Percentiles rank a stretch among this genome's conserved stretches.
These are phyloP conservation scores for Esox lucius DNA, from an alignment of 2,797 vertebrate species.

Conservation along the genomic window DNA sequence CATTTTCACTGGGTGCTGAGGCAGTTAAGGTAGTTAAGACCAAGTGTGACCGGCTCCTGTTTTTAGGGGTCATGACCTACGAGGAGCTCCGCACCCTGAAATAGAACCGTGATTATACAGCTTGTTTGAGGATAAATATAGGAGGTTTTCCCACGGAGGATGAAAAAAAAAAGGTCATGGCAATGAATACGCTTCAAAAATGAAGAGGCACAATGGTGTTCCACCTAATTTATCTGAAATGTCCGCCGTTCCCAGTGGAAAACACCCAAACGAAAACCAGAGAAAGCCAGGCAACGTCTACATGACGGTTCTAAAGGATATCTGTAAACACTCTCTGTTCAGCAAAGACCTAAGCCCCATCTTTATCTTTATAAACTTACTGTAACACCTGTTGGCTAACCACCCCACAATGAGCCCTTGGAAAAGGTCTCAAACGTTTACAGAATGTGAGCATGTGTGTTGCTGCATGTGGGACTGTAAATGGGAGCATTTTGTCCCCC, in stretches of 20 bases:
- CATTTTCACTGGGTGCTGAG: slow-evolving; percentile 67
- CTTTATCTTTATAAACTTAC: slow-evolving; percentile 9
- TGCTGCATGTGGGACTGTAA: neutral
- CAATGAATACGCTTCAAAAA: slow-evolving; percentile 9
- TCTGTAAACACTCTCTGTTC: slow-evolving; percentile 1
- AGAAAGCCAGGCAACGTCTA: neutral
- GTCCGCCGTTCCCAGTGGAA: neutral
- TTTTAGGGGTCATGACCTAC: slow-evolving; percentile 72
- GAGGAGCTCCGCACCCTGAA: slow-evolving; percentile 59
- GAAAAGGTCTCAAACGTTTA: neutral
- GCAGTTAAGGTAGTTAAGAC: slow-evolving; percentile 63
- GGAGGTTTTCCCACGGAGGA: slow-evolving; percentile 51
- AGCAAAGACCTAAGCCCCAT: slow-evolving; percentile 2
- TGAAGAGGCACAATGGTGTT: slow-evolving; percentile 9
- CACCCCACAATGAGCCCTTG: neutral
- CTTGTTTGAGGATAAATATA: slow-evolving; percentile 74
- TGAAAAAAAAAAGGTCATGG: slow-evolving; percentile 30
- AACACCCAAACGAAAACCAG: neutral
- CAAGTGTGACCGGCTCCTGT: slow-evolving; percentile 71
- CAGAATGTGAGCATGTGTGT: neutral
- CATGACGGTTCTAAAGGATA: too few species aligned
- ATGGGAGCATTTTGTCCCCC: neutral
- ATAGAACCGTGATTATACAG: slow-evolving; percentile 74
- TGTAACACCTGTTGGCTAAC: neutral
- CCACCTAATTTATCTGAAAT: neutral